Percentiles rank a stretch among this genome's conserved stretches.
Evolutionary conservation across 2,797 vertebrate species (phyloP).

Genomic region (Petrocephalus schoutedeni): DNA sequence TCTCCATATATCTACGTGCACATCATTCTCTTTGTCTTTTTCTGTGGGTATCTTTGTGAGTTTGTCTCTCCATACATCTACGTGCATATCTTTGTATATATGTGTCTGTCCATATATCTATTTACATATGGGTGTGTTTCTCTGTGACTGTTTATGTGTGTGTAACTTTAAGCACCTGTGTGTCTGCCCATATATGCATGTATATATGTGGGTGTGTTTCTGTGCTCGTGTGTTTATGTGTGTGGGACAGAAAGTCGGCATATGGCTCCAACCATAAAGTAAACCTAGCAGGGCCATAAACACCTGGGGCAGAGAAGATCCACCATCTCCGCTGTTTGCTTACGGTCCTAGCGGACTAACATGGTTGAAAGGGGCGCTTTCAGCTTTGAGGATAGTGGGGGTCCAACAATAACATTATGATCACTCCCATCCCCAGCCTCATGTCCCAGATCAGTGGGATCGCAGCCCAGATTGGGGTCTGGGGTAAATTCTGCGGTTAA

Average conservation of each 20-base stretch:
- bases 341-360: constrained; percentile 30
- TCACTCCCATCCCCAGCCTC: constrained; percentile 47
- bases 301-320: constrained; percentile 52
- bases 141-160: constrained; percentile 9
- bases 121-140: neutral
- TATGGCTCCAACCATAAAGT: constrained; percentile 15
- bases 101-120: neutral
- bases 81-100: no score
- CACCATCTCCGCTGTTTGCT: constrained; percentile 41
- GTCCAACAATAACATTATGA: constrained; percentile 52
- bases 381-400: constrained; percentile 38
- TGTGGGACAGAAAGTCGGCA: constrained; percentile 28
- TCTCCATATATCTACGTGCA: neutral
- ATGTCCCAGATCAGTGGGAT: constrained; percentile 43
- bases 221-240: neutral
- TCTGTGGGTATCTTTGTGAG: no score
- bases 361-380: neutral
- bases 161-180: neutral
- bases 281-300: constrained; percentile 40
- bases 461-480: constrained; percentile 53
- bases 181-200: neutral
- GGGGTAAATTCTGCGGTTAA: constrained; percentile 57
- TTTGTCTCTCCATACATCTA: no score
- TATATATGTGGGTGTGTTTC: neutral
- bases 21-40: no score